Percentiles rank a stretch among this genome's conserved stretches.
Conservation (phyloP, 2,797 vertebrate genomes). For the Craterocephalus amniculus region DNA sequence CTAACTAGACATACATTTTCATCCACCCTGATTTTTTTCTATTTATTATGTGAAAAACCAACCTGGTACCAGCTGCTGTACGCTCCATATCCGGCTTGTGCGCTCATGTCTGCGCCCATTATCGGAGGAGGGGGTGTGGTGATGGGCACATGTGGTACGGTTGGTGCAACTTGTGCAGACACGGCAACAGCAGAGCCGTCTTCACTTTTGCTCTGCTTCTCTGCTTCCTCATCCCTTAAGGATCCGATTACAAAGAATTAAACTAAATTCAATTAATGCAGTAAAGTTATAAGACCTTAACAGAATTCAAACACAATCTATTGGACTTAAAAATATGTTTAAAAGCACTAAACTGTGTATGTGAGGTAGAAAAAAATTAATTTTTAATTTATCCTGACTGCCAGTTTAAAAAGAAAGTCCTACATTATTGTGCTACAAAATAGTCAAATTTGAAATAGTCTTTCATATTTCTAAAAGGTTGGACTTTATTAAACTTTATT, state of each 20-base stretch:
- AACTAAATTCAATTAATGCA: background rate
- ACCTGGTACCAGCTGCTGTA: constrained; percentile 88
- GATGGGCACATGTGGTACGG: constrained; percentile 76
- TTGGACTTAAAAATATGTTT: no score
- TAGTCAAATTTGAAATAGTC: background rate
- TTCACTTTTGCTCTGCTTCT: constrained; percentile 79
- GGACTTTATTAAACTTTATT: background rate
- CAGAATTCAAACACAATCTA: background rate
- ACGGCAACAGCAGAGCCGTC: constrained; percentile 64
- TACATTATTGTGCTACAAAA: background rate
- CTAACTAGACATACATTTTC: background rate
- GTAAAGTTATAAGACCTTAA: background rate
- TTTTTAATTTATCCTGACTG: background rate
- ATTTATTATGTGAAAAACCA: background rate
- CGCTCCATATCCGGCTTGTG: constrained; percentile 70
- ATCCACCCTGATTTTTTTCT: background rate
- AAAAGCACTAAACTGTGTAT: background rate
- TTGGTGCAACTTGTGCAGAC: constrained; percentile 56
- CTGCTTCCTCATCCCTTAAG: constrained; percentile 77
- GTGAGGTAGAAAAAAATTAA: background rate
- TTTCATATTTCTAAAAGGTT: background rate
- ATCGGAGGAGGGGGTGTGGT: constrained; percentile 78
- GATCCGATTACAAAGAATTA: background rate
- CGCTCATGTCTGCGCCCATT: constrained; percentile 73
- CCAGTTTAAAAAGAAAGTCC: background rate